Percentiles rank a stretch among this genome's conserved stretches.
These are phyloP conservation scores for Drosophila paracracens DNA, from an alignment of 2,888 invertebrate species.

Conservation along the genomic window DNA sequence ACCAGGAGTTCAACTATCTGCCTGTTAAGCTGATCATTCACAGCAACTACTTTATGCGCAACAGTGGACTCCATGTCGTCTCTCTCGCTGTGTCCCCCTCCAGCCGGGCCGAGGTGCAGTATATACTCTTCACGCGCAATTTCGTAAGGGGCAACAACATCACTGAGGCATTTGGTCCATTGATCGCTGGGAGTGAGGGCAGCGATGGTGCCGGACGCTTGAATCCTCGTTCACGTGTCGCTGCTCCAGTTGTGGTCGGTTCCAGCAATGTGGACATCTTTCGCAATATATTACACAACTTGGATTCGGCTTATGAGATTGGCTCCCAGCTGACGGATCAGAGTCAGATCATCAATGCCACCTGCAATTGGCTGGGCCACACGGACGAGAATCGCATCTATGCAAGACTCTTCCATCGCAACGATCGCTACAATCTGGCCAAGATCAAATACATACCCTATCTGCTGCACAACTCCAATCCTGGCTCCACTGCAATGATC, in stretches of 20 bases:
- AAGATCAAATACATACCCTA: conserved; percentile 96
- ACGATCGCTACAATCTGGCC: conserved; percentile 97
- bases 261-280: conserved; percentile 95
- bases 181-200: conserved; percentile 84
- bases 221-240: conserved; percentile 95
- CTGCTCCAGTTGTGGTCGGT: conserved; percentile 96
- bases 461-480: conserved; percentile 94
- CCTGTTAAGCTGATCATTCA: conserved; percentile 90
- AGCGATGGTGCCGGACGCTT: conserved; percentile 87
- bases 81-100: conserved; percentile 95
- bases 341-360: conserved; percentile 96
- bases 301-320: conserved; percentile 95
- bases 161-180: conserved; percentile 92
- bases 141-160: conserved; percentile 94
- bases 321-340: conserved; percentile 98
- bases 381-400: conserved; percentile 91
- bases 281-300: conserved; percentile 96
- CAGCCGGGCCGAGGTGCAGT: conserved; percentile 92
- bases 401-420: conserved; percentile 91
- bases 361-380: conserved; percentile 96
- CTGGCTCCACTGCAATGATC: conserved; percentile 93
- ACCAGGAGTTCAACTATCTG: conserved; percentile 92
- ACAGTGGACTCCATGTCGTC: conserved; percentile 94
- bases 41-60: conserved; percentile 95
- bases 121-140: conserved; percentile 93